Conservation (phyloP, 1,140 invertebrate species). For the Trichonephila clavipes region DNA sequence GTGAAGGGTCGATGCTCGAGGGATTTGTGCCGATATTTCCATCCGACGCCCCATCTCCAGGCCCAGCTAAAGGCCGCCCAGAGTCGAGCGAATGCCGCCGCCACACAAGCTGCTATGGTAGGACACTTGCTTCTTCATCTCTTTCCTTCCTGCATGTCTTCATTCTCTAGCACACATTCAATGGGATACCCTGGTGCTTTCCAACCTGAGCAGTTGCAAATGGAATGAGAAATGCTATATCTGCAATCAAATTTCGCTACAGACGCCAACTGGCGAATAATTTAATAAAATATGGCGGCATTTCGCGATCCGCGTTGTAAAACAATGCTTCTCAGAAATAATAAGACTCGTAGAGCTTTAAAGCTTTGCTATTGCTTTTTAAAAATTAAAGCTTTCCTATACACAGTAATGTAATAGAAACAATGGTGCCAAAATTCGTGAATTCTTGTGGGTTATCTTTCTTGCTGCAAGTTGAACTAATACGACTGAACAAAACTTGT, state of each 20-base stretch:
- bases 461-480: no score
- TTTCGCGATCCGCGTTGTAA: neutral
- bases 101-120: slow-evolving; percentile 84
- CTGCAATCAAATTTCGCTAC: neutral
- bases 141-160: slow-evolving; percentile 40
- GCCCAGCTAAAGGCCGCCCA: slow-evolving; percentile 98
- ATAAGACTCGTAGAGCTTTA: neutral
- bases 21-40: slow-evolving; percentile 98
- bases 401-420: no score
- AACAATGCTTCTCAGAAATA: neutral
- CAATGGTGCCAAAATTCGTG: no score
- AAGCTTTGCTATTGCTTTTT: slow-evolving; percentile 18
- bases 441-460: no score
- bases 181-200: neutral
- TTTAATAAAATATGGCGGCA: neutral
- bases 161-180: slow-evolving; percentile 14
- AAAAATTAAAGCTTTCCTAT: neutral
- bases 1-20: slow-evolving; percentile 97
- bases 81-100: slow-evolving; percentile 87
- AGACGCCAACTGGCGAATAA: neutral
- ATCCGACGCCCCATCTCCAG: slow-evolving; percentile 98
- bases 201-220: neutral
- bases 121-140: slow-evolving; percentile 80
- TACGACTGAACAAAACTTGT: no score
- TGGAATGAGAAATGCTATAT: neutral